phyloP scores from a whole-genome alignment of 2,113 vertebrate genomes.

The Anhinga rufa region DNA sequence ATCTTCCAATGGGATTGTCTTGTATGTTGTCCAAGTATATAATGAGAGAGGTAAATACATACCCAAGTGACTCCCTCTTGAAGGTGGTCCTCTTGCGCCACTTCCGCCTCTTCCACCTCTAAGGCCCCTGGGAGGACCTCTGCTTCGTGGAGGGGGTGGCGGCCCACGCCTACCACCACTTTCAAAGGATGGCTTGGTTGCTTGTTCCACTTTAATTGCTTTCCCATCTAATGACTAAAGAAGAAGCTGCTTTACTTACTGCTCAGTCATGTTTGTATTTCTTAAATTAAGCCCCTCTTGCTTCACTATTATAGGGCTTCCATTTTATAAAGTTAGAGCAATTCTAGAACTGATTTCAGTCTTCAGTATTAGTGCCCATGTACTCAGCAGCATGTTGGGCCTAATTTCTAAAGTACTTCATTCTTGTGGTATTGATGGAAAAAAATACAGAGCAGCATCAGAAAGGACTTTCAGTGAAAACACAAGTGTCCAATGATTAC shows the following conservation, averaged over 20 bases:
- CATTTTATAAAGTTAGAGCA: constrained; percentile 54
- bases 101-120: constrained; percentile 87
- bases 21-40: constrained; percentile 55
- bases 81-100: constrained; percentile 85
- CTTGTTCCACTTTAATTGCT: constrained; percentile 97
- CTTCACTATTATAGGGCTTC: constrained; percentile 44
- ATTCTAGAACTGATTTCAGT: constrained; percentile 58
- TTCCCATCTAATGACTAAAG: constrained; percentile 93
- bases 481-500: constrained; percentile 51
- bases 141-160: constrained; percentile 85
- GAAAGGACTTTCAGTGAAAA: constrained; percentile 40
- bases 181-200: constrained; percentile 96
- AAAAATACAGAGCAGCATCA: constrained; percentile 54
- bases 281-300: constrained; percentile 59
- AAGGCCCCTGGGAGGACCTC: constrained; percentile 86
- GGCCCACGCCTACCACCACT: constrained; percentile 85
- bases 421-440: constrained; percentile 53
- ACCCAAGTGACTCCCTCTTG: constrained; percentile 86
- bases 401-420: constrained; percentile 56
- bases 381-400: constrained; percentile 50
- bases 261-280: constrained; percentile 48
- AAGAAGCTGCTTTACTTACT: constrained; percentile 62
- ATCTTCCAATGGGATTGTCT: constrained; percentile 60
- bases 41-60: constrained; percentile 66
- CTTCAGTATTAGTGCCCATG: constrained; percentile 59